Evolutionary conservation across 1,140 invertebrate genomes (phyloP).

Genomic region (Drosophila fuyamai): DNA sequence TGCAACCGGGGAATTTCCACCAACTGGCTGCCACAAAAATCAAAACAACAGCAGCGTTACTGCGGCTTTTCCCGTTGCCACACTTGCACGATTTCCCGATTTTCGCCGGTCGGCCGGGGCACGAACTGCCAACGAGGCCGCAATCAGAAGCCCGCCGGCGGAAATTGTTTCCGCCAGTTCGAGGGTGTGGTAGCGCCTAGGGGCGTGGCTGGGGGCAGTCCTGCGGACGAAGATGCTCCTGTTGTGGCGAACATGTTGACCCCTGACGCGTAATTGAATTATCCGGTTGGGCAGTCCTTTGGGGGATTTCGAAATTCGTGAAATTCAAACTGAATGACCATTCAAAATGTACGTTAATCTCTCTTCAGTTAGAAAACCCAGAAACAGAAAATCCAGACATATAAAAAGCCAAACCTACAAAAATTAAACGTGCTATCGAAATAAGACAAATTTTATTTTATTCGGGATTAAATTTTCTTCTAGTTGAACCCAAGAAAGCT

Average conservation of each 20-base stretch:
- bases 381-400: neutral
- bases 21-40: conserved; percentile 31
- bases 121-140: conserved; percentile 16
- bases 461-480: too few relatives aligned
- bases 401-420: neutral
- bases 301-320: conserved; percentile 1
- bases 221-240: conserved; percentile 1
- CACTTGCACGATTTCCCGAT: conserved; percentile 25
- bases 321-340: neutral
- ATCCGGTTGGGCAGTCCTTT: conserved; percentile 20
- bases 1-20: conserved; percentile 29
- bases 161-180: conserved; percentile 19
- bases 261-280: conserved; percentile 20
- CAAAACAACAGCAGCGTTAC: conserved; percentile 25
- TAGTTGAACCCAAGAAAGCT: too few relatives aligned
- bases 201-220: neutral
- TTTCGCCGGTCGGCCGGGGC: conserved; percentile 3
- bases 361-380: neutral
- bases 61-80: conserved; percentile 28
- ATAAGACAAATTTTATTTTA: too few relatives aligned
- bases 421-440: too few relatives aligned
- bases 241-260: conserved; percentile 4
- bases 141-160: conserved; percentile 17
- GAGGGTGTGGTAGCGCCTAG: neutral
- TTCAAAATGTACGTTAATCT: neutral